Conservation (phyloP, 2,113 vertebrate species). For the Chionomys nivalis region DNA sequence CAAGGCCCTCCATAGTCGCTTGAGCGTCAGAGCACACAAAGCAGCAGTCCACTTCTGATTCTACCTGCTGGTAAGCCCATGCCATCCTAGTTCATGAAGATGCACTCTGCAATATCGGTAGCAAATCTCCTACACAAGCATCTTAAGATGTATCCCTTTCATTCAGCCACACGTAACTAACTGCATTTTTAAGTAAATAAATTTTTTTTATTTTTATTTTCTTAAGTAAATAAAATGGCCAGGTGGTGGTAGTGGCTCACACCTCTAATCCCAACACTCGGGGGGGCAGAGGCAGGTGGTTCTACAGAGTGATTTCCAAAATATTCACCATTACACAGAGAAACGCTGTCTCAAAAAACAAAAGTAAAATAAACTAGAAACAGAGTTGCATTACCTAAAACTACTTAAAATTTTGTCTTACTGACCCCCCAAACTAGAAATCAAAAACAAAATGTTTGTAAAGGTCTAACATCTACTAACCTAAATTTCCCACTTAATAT, state of each 20-base stretch:
- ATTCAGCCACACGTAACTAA: not conserved
- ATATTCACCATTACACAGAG: no score
- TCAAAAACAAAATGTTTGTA: constrained; percentile 29
- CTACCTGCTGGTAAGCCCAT: not conserved
- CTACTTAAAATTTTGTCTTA: not conserved
- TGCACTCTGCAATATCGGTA: not conserved
- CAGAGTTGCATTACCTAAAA: constrained; percentile 8
- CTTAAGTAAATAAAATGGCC: not conserved
- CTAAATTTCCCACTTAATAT: constrained; percentile 14
- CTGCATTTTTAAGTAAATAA: not conserved
- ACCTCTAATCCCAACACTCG: not conserved
- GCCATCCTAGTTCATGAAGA: not conserved
- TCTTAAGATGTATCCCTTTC: not conserved
- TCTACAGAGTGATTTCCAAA: no score
- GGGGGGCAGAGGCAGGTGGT: not conserved
- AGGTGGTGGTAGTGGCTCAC: not conserved
- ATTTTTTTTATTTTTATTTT: not conserved
- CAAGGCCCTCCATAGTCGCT: not conserved
- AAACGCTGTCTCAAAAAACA: no score
- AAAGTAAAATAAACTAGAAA: constrained; percentile 36
- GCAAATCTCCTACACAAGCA: not conserved
- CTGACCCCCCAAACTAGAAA: no score
- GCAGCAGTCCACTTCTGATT: not conserved
- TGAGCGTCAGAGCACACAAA: not conserved
- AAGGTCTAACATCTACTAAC: not conserved